phyloP scores from a whole-genome alignment of 2,797 vertebrate species.

The Pangasius larnaudii region DNA sequence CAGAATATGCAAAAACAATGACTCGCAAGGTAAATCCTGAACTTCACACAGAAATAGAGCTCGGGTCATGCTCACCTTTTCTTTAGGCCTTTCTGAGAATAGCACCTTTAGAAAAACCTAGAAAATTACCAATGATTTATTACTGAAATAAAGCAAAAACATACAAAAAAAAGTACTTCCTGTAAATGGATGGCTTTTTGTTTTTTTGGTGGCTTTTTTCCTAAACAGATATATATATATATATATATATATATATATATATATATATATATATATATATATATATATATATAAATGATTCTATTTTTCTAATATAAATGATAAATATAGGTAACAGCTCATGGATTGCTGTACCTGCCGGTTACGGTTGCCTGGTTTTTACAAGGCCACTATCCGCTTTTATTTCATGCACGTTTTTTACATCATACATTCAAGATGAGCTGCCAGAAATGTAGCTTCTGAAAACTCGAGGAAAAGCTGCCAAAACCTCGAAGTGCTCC shows the following conservation, averaged over 20 bases:
- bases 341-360: constrained; percentile 27
- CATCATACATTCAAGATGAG: constrained; percentile 51
- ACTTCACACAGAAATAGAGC: constrained; percentile 25
- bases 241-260: background rate
- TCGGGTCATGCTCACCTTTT: background rate
- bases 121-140: background rate
- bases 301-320: background rate
- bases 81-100: background rate
- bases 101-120: background rate
- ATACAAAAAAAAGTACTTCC: background rate
- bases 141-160: background rate
- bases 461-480: constrained; percentile 59
- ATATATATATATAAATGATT: background rate
- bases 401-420: constrained; percentile 54
- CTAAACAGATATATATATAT: background rate
- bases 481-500: constrained; percentile 63
- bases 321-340: background rate
- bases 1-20: constrained; percentile 53
- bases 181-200: background rate
- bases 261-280: background rate
- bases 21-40: constrained; percentile 43
- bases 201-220: background rate
- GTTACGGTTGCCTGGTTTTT: constrained; percentile 36
- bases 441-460: constrained; percentile 58
- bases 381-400: constrained; percentile 55